Conservation (phyloP, 2,113 vertebrate species). For the Gorsachius goisagi region DNA sequence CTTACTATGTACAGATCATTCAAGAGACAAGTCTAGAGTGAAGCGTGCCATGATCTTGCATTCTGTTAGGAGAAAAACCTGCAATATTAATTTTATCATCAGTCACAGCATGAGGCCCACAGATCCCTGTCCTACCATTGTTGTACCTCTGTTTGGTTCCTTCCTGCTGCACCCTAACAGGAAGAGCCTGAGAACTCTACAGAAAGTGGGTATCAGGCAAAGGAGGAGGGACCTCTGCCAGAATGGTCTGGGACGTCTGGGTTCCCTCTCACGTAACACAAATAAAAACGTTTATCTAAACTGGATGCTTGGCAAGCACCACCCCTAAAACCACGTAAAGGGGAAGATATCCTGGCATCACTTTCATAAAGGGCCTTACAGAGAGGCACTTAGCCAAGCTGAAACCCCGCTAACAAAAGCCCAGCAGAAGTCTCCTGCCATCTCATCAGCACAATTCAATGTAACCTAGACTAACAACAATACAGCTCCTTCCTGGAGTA, state of each 20-base stretch:
- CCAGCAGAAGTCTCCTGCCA: not conserved
- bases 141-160: not conserved
- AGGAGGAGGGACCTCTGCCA: not conserved
- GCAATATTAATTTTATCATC: not conserved
- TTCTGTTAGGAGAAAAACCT: not conserved
- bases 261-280: not conserved
- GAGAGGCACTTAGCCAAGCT: not conserved
- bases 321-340: not conserved
- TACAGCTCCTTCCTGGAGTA: not conserved
- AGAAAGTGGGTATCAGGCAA: not conserved
- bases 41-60: not conserved
- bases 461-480: not conserved
- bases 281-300: not conserved
- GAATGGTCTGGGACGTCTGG: not conserved
- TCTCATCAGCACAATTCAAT: not conserved
- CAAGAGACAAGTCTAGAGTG: not conserved
- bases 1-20: not conserved
- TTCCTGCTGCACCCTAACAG: not conserved
- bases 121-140: not conserved
- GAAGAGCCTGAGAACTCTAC: not conserved
- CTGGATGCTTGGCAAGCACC: not conserved
- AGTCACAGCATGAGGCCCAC: not conserved
- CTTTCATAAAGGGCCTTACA: not conserved
- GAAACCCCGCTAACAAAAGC: not conserved
- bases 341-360: not conserved